Evolutionary conservation across 1,140 invertebrate genomes (phyloP).

Genomic region (Oreohelix idahoensis): DNA sequence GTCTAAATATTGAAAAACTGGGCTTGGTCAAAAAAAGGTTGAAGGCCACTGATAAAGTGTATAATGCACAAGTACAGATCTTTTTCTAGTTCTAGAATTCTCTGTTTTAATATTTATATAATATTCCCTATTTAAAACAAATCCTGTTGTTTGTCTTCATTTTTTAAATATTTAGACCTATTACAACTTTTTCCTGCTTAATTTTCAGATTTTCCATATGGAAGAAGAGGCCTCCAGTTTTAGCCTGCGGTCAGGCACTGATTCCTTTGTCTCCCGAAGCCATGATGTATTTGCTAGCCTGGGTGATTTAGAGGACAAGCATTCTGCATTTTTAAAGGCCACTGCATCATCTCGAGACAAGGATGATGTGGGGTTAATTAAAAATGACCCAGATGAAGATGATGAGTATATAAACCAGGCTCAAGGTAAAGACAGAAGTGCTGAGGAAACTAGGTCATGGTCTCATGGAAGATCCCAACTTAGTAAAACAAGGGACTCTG

Average conservation of each 20-base stretch:
- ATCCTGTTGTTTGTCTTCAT: too few relatives aligned
- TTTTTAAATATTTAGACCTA: too few relatives aligned
- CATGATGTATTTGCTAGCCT: constrained; percentile 55
- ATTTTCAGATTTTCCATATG: not conserved
- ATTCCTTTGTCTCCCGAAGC: constrained; percentile 42
- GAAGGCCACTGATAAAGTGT: too few relatives aligned
- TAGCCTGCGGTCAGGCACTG: constrained; percentile 34
- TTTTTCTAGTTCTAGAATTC: too few relatives aligned
- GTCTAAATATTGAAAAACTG: too few relatives aligned
- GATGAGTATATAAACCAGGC: constrained; percentile 33
- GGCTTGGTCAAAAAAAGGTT: too few relatives aligned
- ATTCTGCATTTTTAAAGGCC: constrained; percentile 31
- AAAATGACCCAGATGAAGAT: constrained; percentile 51
- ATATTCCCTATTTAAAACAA: too few relatives aligned
- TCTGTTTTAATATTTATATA: too few relatives aligned
- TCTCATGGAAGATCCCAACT: not conserved
- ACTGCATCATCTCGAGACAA: not conserved
- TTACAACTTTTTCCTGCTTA: not conserved
- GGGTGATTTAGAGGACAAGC: constrained; percentile 52
- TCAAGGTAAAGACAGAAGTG: constrained; percentile 31
- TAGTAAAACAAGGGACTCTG: constrained; percentile 24
- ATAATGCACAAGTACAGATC: too few relatives aligned
- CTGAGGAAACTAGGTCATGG: not conserved
- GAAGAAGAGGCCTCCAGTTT: constrained; percentile 31
- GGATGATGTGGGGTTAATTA: constrained; percentile 39